phyloP scores from a whole-genome alignment of 2,797 vertebrate genomes.

The Saguinus oedipus region DNA sequence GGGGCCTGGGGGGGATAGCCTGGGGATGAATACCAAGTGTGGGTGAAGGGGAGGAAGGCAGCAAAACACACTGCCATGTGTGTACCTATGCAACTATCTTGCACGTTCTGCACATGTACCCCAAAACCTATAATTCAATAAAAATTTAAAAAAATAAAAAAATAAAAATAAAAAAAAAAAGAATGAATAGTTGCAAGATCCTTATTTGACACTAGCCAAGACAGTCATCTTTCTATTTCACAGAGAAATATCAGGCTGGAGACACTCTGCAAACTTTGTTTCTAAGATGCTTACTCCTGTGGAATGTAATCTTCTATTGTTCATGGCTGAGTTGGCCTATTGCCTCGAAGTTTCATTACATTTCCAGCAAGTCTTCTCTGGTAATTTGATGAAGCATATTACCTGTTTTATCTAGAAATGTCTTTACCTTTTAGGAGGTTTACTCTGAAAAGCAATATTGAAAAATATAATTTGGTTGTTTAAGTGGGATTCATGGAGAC shows the following conservation, averaged over 20 bases:
- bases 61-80: too few species aligned
- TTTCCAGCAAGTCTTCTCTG: not conserved
- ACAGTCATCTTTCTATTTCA: not conserved
- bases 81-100: too few species aligned
- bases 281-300: not conserved
- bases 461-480: not conserved
- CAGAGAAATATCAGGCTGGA: not conserved
- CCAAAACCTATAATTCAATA: too few species aligned
- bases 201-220: not conserved
- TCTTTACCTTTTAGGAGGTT: not conserved
- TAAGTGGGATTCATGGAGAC: not conserved
- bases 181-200: not conserved
- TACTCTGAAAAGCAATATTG: not conserved
- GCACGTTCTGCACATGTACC: too few species aligned
- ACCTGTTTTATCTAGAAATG: slow-evolving; percentile 15
- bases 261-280: not conserved
- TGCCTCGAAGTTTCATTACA: not conserved
- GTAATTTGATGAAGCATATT: not conserved
- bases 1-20: too few species aligned
- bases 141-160: too few species aligned
- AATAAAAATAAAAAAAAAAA: too few species aligned
- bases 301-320: not conserved
- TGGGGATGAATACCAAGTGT: too few species aligned
- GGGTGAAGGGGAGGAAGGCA: too few species aligned
- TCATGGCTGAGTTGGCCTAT: not conserved